Conservation (phyloP, 1,140 invertebrate species). For the Ectropis grisescens region DNA sequence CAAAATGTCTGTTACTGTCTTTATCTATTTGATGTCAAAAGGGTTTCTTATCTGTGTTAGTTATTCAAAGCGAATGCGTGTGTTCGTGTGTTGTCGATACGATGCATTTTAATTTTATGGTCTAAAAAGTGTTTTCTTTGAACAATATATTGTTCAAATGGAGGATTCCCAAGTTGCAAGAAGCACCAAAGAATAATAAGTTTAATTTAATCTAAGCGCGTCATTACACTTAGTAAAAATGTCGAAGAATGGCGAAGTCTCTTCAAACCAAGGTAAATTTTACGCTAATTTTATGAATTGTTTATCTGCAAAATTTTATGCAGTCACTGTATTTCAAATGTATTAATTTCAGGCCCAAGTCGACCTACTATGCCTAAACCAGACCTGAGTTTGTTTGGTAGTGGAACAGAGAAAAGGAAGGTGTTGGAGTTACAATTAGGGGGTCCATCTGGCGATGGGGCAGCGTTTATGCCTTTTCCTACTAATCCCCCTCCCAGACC, state of each 20-base stretch:
- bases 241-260: conserved; percentile 66
- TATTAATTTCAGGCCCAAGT: conserved; percentile 51
- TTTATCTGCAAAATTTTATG: too few relatives aligned
- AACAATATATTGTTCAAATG: conserved; percentile 27
- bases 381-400: conserved; percentile 50
- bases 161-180: conserved; percentile 23
- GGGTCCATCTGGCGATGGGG: conserved; percentile 45
- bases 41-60: too few relatives aligned
- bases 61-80: too few relatives aligned
- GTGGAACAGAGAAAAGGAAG: conserved; percentile 54
- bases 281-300: too few relatives aligned
- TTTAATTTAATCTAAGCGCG: conserved; percentile 13
- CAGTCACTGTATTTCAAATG: too few relatives aligned
- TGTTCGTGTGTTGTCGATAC: conserved; percentile 21
- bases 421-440: conserved; percentile 47
- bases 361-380: conserved; percentile 48
- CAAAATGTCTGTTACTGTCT: too few relatives aligned
- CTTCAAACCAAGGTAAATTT: conserved; percentile 61
- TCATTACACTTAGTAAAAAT: conserved; percentile 36
- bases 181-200: conserved; percentile 30
- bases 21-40: too few relatives aligned
- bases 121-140: too few relatives aligned
- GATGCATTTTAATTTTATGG: too few relatives aligned
- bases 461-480: conserved; percentile 52
- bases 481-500: conserved; percentile 31